Evolutionary conservation across 2,888 invertebrate genomes (phyloP).

Genomic region (Cosmia trapezina): DNA sequence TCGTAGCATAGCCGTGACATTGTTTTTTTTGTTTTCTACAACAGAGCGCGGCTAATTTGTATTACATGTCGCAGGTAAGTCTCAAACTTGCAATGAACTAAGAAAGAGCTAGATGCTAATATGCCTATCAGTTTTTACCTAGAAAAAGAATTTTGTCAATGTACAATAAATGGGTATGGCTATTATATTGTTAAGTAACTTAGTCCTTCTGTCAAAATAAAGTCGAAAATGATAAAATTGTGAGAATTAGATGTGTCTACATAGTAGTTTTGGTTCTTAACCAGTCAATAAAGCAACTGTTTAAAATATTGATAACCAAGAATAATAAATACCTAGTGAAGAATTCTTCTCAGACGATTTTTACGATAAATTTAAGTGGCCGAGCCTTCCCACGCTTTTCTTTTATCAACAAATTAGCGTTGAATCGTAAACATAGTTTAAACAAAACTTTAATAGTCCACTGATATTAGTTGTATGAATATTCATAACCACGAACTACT

Average conservation of each 20-base stretch:
- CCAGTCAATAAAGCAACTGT: neutral
- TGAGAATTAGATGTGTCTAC: neutral
- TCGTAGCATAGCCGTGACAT: constrained; percentile 22
- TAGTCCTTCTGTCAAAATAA: neutral
- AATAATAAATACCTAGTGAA: neutral
- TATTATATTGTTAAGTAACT: neutral
- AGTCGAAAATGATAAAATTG: neutral
- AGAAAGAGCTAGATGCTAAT: constrained; percentile 15
- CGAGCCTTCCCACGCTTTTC: constrained; percentile 16
- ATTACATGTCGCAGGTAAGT: constrained; percentile 26
- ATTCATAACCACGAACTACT: constrained; percentile 42
- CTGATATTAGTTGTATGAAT: constrained; percentile 35
- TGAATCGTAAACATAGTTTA: constrained; percentile 22
- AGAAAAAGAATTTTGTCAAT: neutral
- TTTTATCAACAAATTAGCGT: constrained; percentile 24
- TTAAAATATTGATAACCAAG: constrained; percentile 10
- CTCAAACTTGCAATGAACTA: neutral
- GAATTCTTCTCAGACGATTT: neutral
- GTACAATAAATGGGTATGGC: neutral
- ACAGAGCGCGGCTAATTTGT: constrained; percentile 21
- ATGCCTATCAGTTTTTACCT: neutral
- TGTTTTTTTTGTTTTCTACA: constrained; percentile 43
- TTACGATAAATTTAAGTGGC: constrained; percentile 10
- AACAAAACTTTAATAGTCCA: constrained; percentile 7
- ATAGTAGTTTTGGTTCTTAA: neutral